Conservation (phyloP, 2,797 vertebrate species). For the Glyptemys insculpta region DNA sequence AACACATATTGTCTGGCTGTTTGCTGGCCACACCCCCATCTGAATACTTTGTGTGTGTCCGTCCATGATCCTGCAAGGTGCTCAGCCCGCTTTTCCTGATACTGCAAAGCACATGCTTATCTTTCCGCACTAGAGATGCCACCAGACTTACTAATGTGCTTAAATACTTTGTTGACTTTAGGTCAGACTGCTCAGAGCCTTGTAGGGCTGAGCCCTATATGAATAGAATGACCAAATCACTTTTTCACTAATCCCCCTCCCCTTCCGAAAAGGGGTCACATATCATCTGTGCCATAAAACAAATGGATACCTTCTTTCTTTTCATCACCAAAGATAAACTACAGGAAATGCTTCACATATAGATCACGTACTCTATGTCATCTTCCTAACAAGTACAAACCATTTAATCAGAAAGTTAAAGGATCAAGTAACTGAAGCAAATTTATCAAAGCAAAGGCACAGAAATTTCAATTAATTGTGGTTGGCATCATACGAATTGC, state of each 20-base stretch:
- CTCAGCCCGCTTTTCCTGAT: not conserved
- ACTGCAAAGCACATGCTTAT: not conserved
- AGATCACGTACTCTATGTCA: not conserved
- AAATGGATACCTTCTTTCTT: not conserved
- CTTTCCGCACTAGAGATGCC: not conserved
- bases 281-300: fast-evolving
- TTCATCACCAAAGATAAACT: not conserved
- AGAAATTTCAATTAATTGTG: slow-evolving; percentile 80
- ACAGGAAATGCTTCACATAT: not conserved
- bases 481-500: slow-evolving; percentile 72
- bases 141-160: not conserved
- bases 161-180: not conserved
- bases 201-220: not conserved
- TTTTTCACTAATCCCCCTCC: not conserved
- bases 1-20: not conserved
- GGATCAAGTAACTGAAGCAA: slow-evolving; percentile 57
- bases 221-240: not conserved
- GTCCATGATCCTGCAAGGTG: not conserved
- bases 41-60: fast-evolving
- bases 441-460: slow-evolving; percentile 68
- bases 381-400: slow-evolving; percentile 19
- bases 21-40: not conserved
- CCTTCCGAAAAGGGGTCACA: fast-evolving
- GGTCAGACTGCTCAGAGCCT: not conserved
- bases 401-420: slow-evolving; percentile 62